Evolutionary conservation across 2,113 vertebrate genomes (phyloP).

Genomic region (Aspidoscelis tigris): DNA sequence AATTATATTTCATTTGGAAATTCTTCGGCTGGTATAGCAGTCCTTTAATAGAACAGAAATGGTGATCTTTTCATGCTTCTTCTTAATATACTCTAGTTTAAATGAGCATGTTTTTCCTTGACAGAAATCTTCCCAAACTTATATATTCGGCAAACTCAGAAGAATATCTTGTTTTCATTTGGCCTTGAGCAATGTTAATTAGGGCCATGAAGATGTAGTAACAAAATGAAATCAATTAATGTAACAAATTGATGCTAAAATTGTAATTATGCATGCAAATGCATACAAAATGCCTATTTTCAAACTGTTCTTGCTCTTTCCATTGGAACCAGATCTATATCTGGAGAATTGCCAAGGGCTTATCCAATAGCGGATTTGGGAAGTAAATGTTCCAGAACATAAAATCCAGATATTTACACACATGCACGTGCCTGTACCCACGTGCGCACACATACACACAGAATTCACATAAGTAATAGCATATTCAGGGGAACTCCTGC

Average conservation of each 20-base stretch:
- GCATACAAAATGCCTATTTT: conserved; percentile 8
- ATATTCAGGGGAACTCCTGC: too few species aligned
- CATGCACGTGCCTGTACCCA: background rate
- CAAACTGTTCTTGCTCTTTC: conserved; percentile 30
- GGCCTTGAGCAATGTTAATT: conserved; percentile 25
- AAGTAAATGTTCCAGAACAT: conserved; percentile 22
- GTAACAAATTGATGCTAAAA: background rate
- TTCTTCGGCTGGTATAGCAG: conserved; percentile 27
- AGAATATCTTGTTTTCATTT: conserved; percentile 21
- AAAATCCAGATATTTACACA: conserved; percentile 38
- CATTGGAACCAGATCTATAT: background rate
- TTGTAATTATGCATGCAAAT: conserved; percentile 38
- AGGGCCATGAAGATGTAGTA: conserved; percentile 14
- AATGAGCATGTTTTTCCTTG: conserved; percentile 27
- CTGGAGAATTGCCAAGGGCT: background rate
- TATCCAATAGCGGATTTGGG: background rate
- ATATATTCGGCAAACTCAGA: background rate
- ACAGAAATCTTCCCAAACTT: background rate
- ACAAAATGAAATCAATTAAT: conserved; percentile 32
- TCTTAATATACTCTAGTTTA: conserved; percentile 11
- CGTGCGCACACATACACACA: background rate
- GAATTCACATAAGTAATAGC: too few species aligned
- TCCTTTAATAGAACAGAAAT: conserved; percentile 17
- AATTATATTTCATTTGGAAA: background rate
- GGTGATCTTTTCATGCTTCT: conserved; percentile 18